A percentile compares a stretch with the other conserved stretches of the same genome.
Conservation (phyloP, 2,888 invertebrate genomes). For the Abrostola triplasia region DNA sequence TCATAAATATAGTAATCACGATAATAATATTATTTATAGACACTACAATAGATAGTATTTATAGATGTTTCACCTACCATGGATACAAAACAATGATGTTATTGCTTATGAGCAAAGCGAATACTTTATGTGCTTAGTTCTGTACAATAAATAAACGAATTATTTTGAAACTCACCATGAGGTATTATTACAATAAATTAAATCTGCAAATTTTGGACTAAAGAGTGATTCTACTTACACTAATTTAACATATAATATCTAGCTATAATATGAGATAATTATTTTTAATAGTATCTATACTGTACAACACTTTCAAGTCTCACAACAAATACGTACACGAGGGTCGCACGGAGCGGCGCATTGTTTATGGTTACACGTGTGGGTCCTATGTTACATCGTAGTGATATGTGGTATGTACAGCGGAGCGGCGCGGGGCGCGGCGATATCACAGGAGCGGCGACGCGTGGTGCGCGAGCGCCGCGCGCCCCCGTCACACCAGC, state of each 20-base stretch:
- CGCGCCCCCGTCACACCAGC: conserved; percentile 93
- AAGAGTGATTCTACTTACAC: conserved; percentile 84
- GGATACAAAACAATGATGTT: not conserved
- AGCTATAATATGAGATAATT: conserved; percentile 81
- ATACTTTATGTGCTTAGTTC: conserved; percentile 38
- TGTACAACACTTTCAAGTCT: conserved; percentile 86
- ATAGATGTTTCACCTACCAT: too few relatives aligned
- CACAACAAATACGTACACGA: conserved; percentile 78
- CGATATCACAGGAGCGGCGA: conserved; percentile 83
- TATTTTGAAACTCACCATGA: conserved; percentile 54
- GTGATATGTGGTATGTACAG: conserved; percentile 86
- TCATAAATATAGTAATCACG: not conserved
- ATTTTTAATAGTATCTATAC: conserved; percentile 82
- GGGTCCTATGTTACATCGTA: conserved; percentile 73
- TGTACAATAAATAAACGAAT: conserved; percentile 57
- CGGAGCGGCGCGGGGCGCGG: conserved; percentile 55
- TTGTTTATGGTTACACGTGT: conserved; percentile 72
- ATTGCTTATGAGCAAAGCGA: conserved; percentile 40
- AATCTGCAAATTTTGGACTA: conserved; percentile 82
- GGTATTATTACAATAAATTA: conserved; percentile 79
- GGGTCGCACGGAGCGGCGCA: conserved; percentile 62
- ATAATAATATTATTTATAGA: not conserved
- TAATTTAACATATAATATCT: conserved; percentile 77
- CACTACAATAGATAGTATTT: not conserved
- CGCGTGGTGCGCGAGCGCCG: conserved; percentile 79